Conservation (phyloP, 1,140 invertebrate genomes). For the Cotesia vestalis region DNA sequence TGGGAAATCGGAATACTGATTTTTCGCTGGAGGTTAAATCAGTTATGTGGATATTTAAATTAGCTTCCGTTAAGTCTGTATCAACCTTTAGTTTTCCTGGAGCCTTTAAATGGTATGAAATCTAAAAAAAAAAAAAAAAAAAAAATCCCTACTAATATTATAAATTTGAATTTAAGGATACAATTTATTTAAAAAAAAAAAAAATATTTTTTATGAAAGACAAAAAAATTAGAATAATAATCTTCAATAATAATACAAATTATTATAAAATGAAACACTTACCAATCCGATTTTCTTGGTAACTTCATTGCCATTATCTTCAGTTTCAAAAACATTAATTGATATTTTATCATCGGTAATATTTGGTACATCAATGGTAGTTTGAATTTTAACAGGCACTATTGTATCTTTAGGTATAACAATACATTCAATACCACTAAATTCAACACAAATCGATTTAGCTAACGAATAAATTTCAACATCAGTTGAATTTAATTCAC, state of each 20-base stretch:
- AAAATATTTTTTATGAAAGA: too few relatives aligned
- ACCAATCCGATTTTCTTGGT: conserved; percentile 42
- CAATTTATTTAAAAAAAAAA: conserved; percentile 30
- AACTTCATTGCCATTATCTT: conserved; percentile 27
- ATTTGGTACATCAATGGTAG: conserved; percentile 36
- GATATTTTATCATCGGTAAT: conserved; percentile 32
- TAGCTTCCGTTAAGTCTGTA: conserved; percentile 41
- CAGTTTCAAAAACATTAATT: conserved; percentile 38
- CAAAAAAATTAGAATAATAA: not conserved
- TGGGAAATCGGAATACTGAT: conserved; percentile 43
- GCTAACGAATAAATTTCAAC: conserved; percentile 36
- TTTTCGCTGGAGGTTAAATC: conserved; percentile 39
- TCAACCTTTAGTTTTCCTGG: conserved; percentile 40
- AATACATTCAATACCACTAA: conserved; percentile 37
- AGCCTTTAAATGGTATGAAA: conserved; percentile 31
- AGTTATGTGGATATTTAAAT: conserved; percentile 40
- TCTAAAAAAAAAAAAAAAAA: conserved; percentile 33
- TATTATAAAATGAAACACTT: conserved; percentile 18
- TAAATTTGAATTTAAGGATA: too few relatives aligned
- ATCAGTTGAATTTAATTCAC: conserved; percentile 36
- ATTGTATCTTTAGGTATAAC: conserved; percentile 39
- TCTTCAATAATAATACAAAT: not conserved
- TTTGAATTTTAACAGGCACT: conserved; percentile 42
- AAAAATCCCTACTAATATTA: too few relatives aligned
- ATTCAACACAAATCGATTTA: conserved; percentile 36